Percentiles rank a stretch among this genome's conserved stretches.
Evolutionary conservation across 2,888 invertebrate genomes (phyloP).

Genomic region (Saturnia japonica): DNA sequence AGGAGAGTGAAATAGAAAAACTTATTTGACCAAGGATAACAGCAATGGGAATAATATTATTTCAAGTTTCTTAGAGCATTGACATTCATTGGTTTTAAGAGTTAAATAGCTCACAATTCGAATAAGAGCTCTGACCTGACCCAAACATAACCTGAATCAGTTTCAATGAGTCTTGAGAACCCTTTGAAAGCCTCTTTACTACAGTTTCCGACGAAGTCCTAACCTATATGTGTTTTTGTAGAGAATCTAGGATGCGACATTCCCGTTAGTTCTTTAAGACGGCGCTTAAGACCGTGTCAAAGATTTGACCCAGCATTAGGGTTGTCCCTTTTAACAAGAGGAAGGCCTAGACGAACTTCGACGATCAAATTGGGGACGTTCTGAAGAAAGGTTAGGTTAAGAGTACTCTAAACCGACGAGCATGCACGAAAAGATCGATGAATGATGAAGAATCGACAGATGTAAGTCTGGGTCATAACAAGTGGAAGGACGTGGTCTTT

Average conservation of each 20-base stretch:
- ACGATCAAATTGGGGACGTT: too few relatives aligned
- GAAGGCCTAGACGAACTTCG: too few relatives aligned
- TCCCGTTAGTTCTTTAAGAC: neutral
- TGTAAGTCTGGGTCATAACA: too few relatives aligned
- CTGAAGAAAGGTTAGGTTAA: too few relatives aligned
- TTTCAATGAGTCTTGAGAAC: neutral
- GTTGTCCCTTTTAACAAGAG: neutral
- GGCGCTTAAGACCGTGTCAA: neutral
- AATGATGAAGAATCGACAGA: too few relatives aligned
- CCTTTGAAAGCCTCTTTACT: neutral
- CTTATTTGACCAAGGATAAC: too few relatives aligned
- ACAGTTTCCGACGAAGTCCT: neutral
- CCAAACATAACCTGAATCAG: slow-evolving; percentile 2
- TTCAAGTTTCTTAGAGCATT: neutral
- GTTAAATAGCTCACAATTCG: neutral
- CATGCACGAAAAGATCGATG: too few relatives aligned
- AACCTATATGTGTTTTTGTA: slow-evolving; percentile 4
- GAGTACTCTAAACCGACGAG: too few relatives aligned
- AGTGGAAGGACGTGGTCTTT: too few relatives aligned
- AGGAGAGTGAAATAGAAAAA: too few relatives aligned
- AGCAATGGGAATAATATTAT: neutral
- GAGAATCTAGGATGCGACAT: slow-evolving; percentile 3
- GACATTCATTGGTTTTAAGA: neutral
- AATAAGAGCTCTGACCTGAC: neutral
- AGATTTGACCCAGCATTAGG: neutral